phyloP scores from a whole-genome alignment of 2,797 vertebrate species.

The Sebastes miniatus region DNA sequence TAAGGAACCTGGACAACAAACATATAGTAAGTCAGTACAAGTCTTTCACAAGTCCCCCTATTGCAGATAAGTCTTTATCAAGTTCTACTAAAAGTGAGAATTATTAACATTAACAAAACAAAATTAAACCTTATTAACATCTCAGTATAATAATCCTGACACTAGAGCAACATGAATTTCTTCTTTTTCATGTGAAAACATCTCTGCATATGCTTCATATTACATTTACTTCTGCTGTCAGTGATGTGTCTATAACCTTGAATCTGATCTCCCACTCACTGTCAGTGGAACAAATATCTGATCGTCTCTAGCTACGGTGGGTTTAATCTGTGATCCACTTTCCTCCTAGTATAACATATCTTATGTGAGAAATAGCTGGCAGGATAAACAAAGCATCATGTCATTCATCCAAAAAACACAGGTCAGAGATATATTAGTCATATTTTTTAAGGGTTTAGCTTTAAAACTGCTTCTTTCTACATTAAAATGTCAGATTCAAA shows the following conservation, averaged over 20 bases:
- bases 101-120: no score
- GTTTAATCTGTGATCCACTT: neutral
- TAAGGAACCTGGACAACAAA: constrained; percentile 78
- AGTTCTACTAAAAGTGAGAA: neutral
- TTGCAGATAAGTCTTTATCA: neutral
- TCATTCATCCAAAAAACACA: neutral
- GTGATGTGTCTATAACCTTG: constrained; percentile 10
- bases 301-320: neutral
- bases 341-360: neutral
- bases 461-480: neutral
- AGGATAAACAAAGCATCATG: neutral
- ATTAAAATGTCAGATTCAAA: neutral
- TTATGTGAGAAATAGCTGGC: neutral
- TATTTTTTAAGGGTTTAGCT: neutral
- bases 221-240: neutral
- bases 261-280: constrained; percentile 2
- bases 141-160: neutral
- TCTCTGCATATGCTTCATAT: neutral
- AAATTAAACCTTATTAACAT: neutral
- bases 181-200: neutral
- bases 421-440: neutral
- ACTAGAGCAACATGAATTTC: neutral
- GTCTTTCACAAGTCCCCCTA: neutral
- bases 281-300: neutral
- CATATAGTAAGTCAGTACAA: neutral